Conservation (phyloP, 2,113 vertebrate species). For the Boulengeromyrus knoepffleri region DNA sequence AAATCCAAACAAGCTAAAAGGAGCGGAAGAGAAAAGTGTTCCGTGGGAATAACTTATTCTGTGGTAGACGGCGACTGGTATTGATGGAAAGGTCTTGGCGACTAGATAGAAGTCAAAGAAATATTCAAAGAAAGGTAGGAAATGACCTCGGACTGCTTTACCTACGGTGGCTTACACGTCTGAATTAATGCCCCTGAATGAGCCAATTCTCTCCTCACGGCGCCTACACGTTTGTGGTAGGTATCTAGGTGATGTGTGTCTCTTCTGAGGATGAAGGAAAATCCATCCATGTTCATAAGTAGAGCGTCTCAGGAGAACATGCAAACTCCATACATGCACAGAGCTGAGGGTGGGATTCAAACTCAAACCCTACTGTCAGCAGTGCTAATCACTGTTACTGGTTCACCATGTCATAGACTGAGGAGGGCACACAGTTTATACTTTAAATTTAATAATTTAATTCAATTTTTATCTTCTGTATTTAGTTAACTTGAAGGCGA, state of each 20-base stretch:
- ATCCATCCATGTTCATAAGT: slow-evolving; percentile 11
- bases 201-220: slow-evolving; percentile 60
- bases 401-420: not conserved
- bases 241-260: slow-evolving; percentile 51
- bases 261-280: slow-evolving; percentile 17
- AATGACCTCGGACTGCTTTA: slow-evolving; percentile 54
- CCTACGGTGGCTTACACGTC: slow-evolving; percentile 61
- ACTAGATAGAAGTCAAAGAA: slow-evolving; percentile 29
- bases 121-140: slow-evolving; percentile 10
- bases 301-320: slow-evolving; percentile 29
- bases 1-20: slow-evolving; percentile 69
- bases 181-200: slow-evolving; percentile 64
- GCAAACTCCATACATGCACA: slow-evolving; percentile 6
- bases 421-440: not conserved
- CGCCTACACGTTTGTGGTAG: slow-evolving; percentile 46
- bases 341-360: slow-evolving; percentile 18
- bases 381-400: not conserved
- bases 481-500: slow-evolving; percentile 34
- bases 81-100: slow-evolving; percentile 51
- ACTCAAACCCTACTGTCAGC: not conserved
- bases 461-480: slow-evolving; percentile 4
- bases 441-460: not conserved
- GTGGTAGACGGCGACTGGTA: slow-evolving; percentile 54
- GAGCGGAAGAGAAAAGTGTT: slow-evolving; percentile 49
- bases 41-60: slow-evolving; percentile 60